Conservation (phyloP, 2,113 vertebrate species). For the Galbula dea region DNA sequence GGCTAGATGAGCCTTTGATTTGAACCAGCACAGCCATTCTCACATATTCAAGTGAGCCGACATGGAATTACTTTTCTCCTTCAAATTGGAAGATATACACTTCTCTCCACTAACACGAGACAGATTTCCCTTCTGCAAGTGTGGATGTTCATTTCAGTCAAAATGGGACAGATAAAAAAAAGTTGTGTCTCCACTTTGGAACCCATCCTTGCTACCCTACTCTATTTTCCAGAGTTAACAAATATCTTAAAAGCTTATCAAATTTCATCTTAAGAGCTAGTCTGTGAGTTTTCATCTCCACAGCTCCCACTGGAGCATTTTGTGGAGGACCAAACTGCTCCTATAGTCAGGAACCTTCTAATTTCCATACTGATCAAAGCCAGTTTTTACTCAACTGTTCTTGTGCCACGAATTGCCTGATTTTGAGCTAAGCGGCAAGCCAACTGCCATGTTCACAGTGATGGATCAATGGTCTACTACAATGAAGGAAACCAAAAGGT, state of each 20-base stretch:
- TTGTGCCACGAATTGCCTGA: background rate
- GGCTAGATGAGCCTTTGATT: background rate
- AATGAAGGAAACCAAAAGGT: conserved; percentile 20
- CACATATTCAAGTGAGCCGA: background rate
- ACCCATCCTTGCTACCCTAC: background rate
- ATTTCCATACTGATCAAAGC: background rate
- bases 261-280: background rate
- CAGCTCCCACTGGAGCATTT: background rate
- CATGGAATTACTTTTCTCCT: background rate
- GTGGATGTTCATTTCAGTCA: background rate
- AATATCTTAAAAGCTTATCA: background rate
- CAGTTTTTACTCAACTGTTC: background rate
- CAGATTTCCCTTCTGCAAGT: background rate
- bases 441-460: background rate
- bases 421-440: conserved; percentile 14
- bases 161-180: background rate
- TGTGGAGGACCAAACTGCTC: background rate
- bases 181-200: background rate
- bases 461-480: background rate
- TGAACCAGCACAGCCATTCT: background rate
- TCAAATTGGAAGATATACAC: background rate
- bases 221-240: background rate
- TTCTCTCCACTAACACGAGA: background rate
- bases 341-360: background rate
- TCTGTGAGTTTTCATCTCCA: background rate